Evolutionary conservation across 2,113 vertebrate species (phyloP).

Genomic region (Numida meleagris): DNA sequence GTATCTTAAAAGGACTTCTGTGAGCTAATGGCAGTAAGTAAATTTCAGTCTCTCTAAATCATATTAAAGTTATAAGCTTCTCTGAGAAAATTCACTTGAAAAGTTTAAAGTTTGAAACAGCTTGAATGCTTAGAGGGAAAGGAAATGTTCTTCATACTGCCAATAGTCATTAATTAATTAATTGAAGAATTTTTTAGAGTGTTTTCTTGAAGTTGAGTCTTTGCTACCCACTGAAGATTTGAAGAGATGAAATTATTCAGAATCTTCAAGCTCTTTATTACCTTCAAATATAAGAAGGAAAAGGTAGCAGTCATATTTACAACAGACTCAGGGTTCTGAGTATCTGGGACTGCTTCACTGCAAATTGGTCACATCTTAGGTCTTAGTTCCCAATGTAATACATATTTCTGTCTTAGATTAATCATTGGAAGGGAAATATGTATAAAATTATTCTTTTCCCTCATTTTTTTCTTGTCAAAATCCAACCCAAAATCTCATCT

Average conservation of each 20-base stretch:
- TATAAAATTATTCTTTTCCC: background rate
- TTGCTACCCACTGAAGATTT: background rate
- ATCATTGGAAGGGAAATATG: background rate
- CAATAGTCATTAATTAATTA: background rate
- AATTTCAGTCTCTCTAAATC: background rate
- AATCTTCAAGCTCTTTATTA: too few relatives aligned
- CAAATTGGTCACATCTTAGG: background rate
- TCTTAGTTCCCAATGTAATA: background rate
- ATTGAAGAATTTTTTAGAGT: background rate
- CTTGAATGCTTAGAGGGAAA: background rate
- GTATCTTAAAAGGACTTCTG: background rate
- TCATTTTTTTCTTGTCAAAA: background rate
- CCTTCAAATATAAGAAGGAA: background rate
- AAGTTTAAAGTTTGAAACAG: background rate
- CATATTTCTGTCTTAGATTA: background rate
- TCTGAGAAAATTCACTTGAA: background rate
- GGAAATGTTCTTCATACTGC: background rate
- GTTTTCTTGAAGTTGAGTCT: background rate
- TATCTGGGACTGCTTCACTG: background rate
- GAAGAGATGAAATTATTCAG: background rate
- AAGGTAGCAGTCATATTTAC: background rate
- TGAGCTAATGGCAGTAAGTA: background rate
- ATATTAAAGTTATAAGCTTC: background rate
- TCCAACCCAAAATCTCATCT: background rate
- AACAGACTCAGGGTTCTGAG: background rate